A percentile compares a stretch with the other conserved stretches of the same genome.
phyloP scores from a whole-genome alignment of 1,140 invertebrate genomes.

The Araneus ventricosus region DNA sequence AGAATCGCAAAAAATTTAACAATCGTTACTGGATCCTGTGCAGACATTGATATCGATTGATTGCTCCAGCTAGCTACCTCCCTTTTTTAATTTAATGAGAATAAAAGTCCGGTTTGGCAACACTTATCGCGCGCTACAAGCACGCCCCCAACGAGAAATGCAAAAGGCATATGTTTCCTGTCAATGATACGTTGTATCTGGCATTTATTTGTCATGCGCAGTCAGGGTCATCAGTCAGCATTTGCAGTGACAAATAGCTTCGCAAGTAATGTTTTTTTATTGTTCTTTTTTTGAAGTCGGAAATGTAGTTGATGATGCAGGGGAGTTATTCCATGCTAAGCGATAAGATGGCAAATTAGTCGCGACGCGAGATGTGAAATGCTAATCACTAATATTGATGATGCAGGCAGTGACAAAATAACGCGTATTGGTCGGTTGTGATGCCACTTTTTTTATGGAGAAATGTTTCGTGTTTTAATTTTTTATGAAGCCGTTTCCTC shows the following conservation, averaged over 20 bases:
- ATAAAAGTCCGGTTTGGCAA: slow-evolving; percentile 4
- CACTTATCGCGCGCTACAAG: not conserved
- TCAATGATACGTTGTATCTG: not conserved
- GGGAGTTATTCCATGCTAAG: not conserved
- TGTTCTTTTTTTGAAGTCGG: not conserved
- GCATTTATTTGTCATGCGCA: not conserved
- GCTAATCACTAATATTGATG: slow-evolving; percentile 19
- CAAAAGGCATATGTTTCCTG: slow-evolving; percentile 29
- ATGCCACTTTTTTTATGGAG: not conserved
- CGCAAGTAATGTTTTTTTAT: not conserved
- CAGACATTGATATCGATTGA: slow-evolving; percentile 45
- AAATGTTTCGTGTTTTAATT: not conserved
- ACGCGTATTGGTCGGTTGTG: not conserved
- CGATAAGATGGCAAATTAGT: slow-evolving; percentile 7
- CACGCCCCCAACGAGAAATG: not conserved
- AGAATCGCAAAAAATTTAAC: not conserved
- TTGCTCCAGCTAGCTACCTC: slow-evolving; percentile 6
- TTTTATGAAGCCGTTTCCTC: not conserved
- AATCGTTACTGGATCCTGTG: not conserved
- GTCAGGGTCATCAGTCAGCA: not conserved
- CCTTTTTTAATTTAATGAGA: slow-evolving; percentile 51
- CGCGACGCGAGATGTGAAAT: not conserved
- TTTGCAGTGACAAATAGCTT: slow-evolving; percentile 13
- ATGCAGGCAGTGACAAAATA: not conserved
- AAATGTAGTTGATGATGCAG: not conserved